Percentiles rank a stretch among this genome's conserved stretches.
phyloP scores from a whole-genome alignment of 2,888 invertebrate genomes.

The Leptopilina drosophilae region DNA sequence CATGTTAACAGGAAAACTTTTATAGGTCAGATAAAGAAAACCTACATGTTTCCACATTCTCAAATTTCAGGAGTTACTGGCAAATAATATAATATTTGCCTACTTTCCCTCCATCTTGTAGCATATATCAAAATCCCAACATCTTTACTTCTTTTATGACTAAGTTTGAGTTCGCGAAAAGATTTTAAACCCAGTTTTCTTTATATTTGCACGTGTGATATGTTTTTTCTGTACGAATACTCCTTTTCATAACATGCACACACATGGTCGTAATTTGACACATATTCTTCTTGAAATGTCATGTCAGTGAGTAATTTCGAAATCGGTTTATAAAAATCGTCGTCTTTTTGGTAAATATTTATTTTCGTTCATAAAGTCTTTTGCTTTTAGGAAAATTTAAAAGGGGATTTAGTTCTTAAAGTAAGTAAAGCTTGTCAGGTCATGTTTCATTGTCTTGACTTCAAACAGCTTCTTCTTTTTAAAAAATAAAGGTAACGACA shows the following conservation, averaged over 20 bases:
- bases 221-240: neutral
- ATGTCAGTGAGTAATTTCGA: too few relatives aligned
- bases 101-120: neutral
- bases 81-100: constrained; percentile 33
- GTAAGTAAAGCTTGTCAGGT: too few relatives aligned
- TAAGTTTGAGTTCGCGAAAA: neutral
- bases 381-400: too few relatives aligned
- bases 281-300: too few relatives aligned
- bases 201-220: neutral
- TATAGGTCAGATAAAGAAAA: constrained; percentile 38
- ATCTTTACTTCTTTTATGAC: neutral
- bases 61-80: constrained; percentile 21
- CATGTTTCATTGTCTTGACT: too few relatives aligned
- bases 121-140: constrained; percentile 4
- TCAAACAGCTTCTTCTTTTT: too few relatives aligned
- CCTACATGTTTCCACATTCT: constrained; percentile 15
- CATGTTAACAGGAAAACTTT: constrained; percentile 39
- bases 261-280: too few relatives aligned
- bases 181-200: neutral
- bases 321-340: too few relatives aligned
- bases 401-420: too few relatives aligned
- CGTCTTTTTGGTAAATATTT: too few relatives aligned
- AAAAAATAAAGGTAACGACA: too few relatives aligned
- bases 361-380: too few relatives aligned
- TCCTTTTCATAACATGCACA: neutral